phyloP scores from a whole-genome alignment of 2,888 invertebrate genomes.

The Nomada goodeniana region DNA sequence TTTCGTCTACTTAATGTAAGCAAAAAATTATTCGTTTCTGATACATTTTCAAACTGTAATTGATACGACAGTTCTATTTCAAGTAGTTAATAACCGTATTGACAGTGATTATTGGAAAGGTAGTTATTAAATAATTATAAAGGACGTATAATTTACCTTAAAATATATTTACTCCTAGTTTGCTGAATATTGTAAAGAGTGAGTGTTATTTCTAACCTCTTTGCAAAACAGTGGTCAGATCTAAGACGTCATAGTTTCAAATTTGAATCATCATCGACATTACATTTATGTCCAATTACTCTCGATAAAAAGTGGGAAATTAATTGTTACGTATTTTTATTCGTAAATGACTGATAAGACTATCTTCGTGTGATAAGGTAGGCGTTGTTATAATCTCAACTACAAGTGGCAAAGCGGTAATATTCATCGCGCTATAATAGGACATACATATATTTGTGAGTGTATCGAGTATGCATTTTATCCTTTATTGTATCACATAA shows the following conservation, averaged over 20 bases:
- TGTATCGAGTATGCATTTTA: not conserved
- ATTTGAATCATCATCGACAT: not conserved
- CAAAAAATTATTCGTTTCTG: not conserved
- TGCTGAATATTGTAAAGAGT: not conserved
- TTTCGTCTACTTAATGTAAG: not conserved
- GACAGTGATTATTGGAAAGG: not conserved
- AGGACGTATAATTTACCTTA: not conserved
- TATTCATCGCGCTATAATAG: not conserved
- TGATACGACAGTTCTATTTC: not conserved
- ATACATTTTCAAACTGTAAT: not conserved
- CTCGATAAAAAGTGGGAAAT: not conserved
- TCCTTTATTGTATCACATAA: not conserved
- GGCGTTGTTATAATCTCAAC: not conserved
- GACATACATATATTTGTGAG: not conserved
- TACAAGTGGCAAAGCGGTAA: conserved; percentile 4
- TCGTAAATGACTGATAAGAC: conserved; percentile 39
- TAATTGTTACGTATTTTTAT: conserved; percentile 17
- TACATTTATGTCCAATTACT: not conserved
- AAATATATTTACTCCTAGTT: conserved; percentile 15
- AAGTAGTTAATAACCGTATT: not conserved
- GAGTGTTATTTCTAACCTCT: conserved; percentile 21
- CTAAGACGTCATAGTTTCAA: conserved; percentile 11
- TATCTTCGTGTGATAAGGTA: conserved; percentile 15
- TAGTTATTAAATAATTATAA: not conserved
- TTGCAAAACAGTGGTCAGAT: not conserved